phyloP scores from a whole-genome alignment of 1,140 invertebrate species.

The Orius insidiosus region DNA sequence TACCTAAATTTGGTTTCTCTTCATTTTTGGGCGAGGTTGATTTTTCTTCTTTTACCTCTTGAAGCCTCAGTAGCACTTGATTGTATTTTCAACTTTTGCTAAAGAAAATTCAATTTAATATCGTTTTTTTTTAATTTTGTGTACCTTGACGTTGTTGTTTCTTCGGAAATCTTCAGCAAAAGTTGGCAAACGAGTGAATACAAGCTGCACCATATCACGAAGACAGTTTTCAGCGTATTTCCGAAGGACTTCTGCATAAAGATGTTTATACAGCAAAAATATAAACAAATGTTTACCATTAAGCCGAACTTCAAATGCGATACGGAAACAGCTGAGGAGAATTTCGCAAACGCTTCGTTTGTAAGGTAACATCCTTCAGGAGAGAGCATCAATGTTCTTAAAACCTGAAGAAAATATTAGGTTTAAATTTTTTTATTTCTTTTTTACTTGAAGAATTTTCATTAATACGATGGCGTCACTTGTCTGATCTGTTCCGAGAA shows the following conservation, averaged over 20 bases:
- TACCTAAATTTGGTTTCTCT: neutral
- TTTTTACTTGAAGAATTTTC: conserved; percentile 68
- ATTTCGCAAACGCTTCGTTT: conserved; percentile 96
- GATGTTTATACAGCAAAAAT: conserved; percentile 3
- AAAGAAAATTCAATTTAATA: conserved; percentile 36
- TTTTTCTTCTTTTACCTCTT: conserved; percentile 15
- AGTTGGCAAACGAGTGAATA: conserved; percentile 78
- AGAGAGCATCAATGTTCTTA: conserved; percentile 74
- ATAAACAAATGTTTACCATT: conserved; percentile 48
- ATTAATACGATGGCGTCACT: conserved; percentile 92
- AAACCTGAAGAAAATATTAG: conserved; percentile 33
- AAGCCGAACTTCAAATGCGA: conserved; percentile 86
- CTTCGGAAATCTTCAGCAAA: conserved; percentile 48
- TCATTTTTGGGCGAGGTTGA: neutral
- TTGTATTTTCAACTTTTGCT: conserved; percentile 38
- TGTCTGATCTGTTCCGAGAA: conserved; percentile 83
- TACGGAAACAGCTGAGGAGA: conserved; percentile 91
- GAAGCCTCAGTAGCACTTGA: conserved; percentile 36
- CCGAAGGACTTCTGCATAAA: conserved; percentile 56
- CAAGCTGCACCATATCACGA: conserved; percentile 84
- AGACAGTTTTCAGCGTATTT: conserved; percentile 83
- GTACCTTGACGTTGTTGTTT: conserved; percentile 30
- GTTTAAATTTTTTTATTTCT: neutral
- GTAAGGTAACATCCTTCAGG: conserved; percentile 74
- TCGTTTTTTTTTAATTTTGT: conserved; percentile 35